Conservation (phyloP, 2,113 vertebrate species). For the Thinocorus orbignyianus region DNA sequence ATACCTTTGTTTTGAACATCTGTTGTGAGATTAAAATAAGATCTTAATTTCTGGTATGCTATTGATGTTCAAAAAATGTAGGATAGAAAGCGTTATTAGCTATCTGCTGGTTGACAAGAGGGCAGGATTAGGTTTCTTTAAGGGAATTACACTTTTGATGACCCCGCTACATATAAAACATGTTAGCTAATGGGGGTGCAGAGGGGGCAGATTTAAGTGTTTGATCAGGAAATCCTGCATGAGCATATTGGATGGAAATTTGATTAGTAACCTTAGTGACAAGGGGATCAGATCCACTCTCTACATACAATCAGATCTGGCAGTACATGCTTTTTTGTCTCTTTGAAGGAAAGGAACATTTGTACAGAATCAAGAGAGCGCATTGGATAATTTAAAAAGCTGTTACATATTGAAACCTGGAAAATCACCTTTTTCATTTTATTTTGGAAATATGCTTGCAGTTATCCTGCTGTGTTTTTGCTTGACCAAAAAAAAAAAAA, state of each 20-base stretch:
- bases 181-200: constrained; percentile 90
- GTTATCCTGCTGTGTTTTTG: constrained; percentile 63
- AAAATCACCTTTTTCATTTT: constrained; percentile 75
- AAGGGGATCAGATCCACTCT: constrained; percentile 84
- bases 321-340: constrained; percentile 82
- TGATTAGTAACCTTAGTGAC: constrained; percentile 94
- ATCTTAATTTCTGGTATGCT: constrained; percentile 68
- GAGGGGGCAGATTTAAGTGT: constrained; percentile 83
- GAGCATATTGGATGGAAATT: constrained; percentile 90
- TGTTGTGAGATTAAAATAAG: constrained; percentile 66
- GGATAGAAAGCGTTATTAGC: constrained; percentile 70
- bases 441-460: constrained; percentile 77
- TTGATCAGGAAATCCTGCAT: constrained; percentile 92
- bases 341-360: constrained; percentile 84
- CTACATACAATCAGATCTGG: constrained; percentile 87
- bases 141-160: constrained; percentile 89
- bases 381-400: constrained; percentile 77
- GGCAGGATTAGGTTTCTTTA: constrained; percentile 90
- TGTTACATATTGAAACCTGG: constrained; percentile 75
- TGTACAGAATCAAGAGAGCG: constrained; percentile 79
- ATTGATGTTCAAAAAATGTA: constrained; percentile 70
- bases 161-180: constrained; percentile 91
- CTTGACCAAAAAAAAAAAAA: not conserved
- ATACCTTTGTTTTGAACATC: constrained; percentile 66
- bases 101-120: constrained; percentile 80